phyloP scores from a whole-genome alignment of 2,113 vertebrate genomes.

The Ploceus nigricollis region DNA sequence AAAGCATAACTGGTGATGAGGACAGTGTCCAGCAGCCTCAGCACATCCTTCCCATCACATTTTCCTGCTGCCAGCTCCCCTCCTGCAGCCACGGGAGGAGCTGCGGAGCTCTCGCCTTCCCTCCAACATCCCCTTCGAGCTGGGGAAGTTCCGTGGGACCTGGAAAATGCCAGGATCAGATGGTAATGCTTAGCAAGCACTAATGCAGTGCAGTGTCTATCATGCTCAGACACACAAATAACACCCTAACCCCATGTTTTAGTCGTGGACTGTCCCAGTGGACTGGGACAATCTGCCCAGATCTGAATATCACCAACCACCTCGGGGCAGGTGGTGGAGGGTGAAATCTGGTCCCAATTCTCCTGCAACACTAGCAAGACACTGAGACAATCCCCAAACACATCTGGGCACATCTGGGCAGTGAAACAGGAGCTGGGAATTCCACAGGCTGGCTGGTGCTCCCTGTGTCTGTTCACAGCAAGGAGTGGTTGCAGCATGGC shows the following conservation, averaged over 20 bases:
- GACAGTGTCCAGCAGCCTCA: neutral
- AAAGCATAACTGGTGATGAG: neutral
- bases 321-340: accelerated
- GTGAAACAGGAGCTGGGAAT: neutral
- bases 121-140: neutral
- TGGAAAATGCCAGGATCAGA: neutral
- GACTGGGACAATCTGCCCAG: neutral
- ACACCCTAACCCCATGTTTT: accelerated
- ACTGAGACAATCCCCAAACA: neutral
- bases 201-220: accelerated
- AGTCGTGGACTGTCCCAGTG: accelerated
- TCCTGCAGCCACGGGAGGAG: neutral
- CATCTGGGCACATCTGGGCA: neutral
- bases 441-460: accelerated
- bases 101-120: neutral
- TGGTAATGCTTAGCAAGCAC: neutral
- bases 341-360: neutral
- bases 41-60: accelerated
- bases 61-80: neutral
- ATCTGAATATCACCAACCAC: accelerated
- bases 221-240: accelerated
- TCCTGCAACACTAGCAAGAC: no score
- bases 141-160: neutral
- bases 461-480: no score
- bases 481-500: accelerated